Base-by-base conservation (phyloP, 92 coral and sea anemone species). In the Virgularia gustaviana region DNA sequence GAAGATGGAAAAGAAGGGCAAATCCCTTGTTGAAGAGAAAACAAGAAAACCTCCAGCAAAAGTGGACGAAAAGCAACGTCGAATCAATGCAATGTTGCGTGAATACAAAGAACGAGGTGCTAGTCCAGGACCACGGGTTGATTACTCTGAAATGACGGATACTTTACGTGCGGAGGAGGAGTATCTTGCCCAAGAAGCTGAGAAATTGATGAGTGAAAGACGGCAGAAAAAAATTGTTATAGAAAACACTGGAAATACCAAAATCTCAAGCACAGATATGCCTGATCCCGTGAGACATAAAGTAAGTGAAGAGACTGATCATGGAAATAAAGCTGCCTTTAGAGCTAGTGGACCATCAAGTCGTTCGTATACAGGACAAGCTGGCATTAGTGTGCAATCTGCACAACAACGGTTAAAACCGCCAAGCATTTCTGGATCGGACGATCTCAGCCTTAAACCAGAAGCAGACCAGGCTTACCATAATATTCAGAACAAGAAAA, bases 181-280 rank as follows among this genome's bases (percentile, higher is more conserved):
- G 49, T 72, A 72, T 20, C 75, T 80, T 72, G 79, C 86, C 2
- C 84, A 83, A 49, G 91, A 87, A 66, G 86, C 86, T 56, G 88
- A 87, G 12, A 71, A 82, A 63, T 43, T 79, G 32, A 55, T 70
- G 80, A 75, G 36, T 22, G 65, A 70, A 63, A 38, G 70, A 73
- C 70, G 45, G 9, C 59, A 67, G 23, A 60, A 67, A 49, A 67
- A 67, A 49, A 45, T 29, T 25, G 22, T 18, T 15, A 31, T 2
- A 22, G 32, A 42, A 65, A 20, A 54, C 20, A 11, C 29, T 7
- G 9, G 9, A 37, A 57, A 2, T 1, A 67, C 59, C 12, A 65
- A 65, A 29, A 23, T 38, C 4, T 25, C 49, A n/a, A n/a, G n/a
- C n/a, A n/a, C n/a, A n/a, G 58, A 49, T 31, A 7, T 3, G 9